phyloP scores from a whole-genome alignment of 1,140 invertebrate species.

The Ceratina japonica region DNA sequence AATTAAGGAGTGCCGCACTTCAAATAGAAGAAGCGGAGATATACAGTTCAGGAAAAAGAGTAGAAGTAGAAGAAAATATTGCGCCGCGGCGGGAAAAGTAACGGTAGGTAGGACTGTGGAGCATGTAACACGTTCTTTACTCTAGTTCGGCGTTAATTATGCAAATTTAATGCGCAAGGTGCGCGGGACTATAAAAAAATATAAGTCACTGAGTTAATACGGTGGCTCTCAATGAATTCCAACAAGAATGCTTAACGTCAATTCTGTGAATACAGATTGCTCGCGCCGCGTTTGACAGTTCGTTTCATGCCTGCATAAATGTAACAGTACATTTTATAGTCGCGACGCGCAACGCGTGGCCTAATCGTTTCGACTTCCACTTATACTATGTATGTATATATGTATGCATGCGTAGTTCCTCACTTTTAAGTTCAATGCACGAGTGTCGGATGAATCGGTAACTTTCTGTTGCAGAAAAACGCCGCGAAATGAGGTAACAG shows the following conservation, averaged over 20 bases:
- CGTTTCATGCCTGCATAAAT: neutral
- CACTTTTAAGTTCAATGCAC: neutral
- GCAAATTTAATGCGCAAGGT: constrained; percentile 9
- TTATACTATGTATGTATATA: neutral
- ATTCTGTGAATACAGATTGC: too few species aligned
- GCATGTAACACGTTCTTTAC: constrained; percentile 1
- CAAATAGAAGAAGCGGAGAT: neutral
- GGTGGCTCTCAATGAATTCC: neutral
- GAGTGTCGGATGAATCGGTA: neutral
- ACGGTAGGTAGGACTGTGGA: constrained; percentile 34
- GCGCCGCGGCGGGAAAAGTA: neutral
- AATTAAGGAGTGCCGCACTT: neutral
- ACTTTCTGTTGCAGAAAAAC: neutral
- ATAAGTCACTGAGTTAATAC: neutral
- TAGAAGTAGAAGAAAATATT: neutral
- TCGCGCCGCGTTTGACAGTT: too few species aligned
- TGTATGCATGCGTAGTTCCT: neutral
- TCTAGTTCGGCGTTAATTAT: constrained; percentile 10
- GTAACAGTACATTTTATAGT: neutral
- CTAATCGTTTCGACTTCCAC: too few species aligned
- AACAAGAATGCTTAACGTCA: neutral
- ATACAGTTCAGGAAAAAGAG: constrained; percentile 16
- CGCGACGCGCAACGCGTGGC: too few species aligned
- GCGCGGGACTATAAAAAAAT: too few species aligned
- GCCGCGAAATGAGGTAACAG: neutral